Evolutionary conservation across 1,140 invertebrate genomes (phyloP).

Genomic region (Drosophila sechellia): DNA sequence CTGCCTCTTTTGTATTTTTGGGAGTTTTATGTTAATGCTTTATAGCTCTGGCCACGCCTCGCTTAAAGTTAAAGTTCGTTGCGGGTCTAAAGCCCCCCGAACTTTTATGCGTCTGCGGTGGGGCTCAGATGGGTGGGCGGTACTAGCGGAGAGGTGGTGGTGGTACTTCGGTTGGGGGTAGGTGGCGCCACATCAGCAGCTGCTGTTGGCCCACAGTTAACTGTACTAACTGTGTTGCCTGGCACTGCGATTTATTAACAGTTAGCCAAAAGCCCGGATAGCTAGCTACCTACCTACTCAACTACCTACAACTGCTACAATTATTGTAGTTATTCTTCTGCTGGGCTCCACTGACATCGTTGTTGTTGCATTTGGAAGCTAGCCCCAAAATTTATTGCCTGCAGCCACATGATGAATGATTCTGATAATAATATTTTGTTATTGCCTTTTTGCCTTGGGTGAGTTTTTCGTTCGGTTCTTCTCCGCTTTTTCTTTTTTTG

Average conservation of each 20-base stretch:
- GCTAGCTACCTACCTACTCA: conserved; percentile 26
- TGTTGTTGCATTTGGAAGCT: conserved; percentile 67
- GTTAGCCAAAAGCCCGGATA: conserved; percentile 53
- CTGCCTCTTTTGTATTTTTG: conserved; percentile 14
- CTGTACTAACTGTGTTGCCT: conserved; percentile 55
- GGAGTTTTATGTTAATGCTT: conserved; percentile 46
- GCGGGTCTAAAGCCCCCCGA: conserved; percentile 32
- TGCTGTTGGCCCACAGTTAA: conserved; percentile 14
- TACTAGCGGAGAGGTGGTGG: background rate
- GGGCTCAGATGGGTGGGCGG: background rate
- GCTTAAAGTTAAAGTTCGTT: conserved; percentile 52
- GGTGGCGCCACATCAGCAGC: conserved; percentile 53
- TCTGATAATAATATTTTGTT: conserved; percentile 83
- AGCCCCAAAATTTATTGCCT: conserved; percentile 81
- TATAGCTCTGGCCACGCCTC: conserved; percentile 48
- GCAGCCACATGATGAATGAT: conserved; percentile 83
- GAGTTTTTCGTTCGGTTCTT: conserved; percentile 21
- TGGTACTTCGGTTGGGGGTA: conserved; percentile 8
- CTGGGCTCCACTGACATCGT: conserved; percentile 19
- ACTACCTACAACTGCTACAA: conserved; percentile 20
- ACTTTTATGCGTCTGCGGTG: conserved; percentile 42
- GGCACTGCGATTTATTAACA: conserved; percentile 77
- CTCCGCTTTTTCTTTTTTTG: conserved; percentile 3
- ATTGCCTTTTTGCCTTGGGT: conserved; percentile 67
- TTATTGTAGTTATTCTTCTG: conserved; percentile 37